Percentiles rank a stretch among this genome's conserved stretches.
Evolutionary conservation across 2,797 vertebrate species (phyloP).

Genomic region (Schizopygopsis malacanthus): DNA sequence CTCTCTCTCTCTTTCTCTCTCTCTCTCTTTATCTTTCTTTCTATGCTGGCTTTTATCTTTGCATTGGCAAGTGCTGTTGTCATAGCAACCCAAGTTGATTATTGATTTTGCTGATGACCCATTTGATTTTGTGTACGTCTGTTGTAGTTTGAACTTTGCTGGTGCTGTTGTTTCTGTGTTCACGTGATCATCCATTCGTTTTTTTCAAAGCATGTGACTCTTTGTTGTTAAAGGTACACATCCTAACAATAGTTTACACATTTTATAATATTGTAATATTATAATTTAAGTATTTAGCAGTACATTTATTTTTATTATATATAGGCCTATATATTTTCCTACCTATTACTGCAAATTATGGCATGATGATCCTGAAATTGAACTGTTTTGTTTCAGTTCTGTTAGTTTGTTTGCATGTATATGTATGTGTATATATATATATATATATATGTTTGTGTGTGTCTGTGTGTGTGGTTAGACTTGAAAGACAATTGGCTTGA

Average conservation of each 20-base stretch:
- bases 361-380: slow-evolving; percentile 34
- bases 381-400: slow-evolving; percentile 13
- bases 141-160: slow-evolving; percentile 24
- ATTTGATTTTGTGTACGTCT: slow-evolving; percentile 46
- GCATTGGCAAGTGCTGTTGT: slow-evolving; percentile 50
- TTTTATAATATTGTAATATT: background rate
- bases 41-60: background rate
- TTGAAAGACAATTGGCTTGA: slow-evolving; percentile 46
- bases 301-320: background rate
- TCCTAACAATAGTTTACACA: background rate
- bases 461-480: slow-evolving; percentile 19
- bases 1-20: background rate
- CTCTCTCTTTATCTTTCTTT: background rate
- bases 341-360: background rate
- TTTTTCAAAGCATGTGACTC: background rate
- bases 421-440: background rate
- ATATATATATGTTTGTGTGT: too few species aligned
- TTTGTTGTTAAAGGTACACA: too few species aligned
- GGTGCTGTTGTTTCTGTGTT: slow-evolving; percentile 29
- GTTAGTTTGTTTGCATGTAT: slow-evolving; percentile 28
- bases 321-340: background rate
- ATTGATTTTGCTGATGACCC: slow-evolving; percentile 57
- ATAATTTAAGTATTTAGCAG: background rate
- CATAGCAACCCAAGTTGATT: slow-evolving; percentile 57
- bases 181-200: background rate